Conservation (phyloP, 2,797 vertebrate species). For the Phyllotis vaccarum region DNA sequence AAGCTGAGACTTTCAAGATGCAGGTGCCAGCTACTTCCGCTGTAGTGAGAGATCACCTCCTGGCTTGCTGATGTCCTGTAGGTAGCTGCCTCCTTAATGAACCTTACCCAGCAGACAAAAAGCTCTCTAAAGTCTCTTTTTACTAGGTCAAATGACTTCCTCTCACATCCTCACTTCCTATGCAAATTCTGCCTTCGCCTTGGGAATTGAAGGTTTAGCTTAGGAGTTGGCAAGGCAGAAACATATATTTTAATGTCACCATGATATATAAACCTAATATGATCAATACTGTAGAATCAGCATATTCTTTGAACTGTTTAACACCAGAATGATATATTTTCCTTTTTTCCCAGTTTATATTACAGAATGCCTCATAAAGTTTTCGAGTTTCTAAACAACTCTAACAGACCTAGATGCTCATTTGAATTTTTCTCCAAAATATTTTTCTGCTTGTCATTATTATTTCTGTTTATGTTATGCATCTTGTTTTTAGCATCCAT, state of each 20-base stretch:
- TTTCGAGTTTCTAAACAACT: not conserved
- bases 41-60: not conserved
- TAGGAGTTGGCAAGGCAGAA: not conserved
- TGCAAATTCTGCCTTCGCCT: not conserved
- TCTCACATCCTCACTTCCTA: not conserved
- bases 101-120: not conserved
- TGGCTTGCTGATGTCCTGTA: not conserved
- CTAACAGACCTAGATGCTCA: not conserved
- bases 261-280: slow-evolving; percentile 21
- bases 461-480: slow-evolving; percentile 30
- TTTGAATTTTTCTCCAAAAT: slow-evolving; percentile 42
- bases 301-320: not conserved
- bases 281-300: not conserved
- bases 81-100: not conserved
- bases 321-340: not conserved
- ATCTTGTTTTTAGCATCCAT: not conserved
- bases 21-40: not conserved
- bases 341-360: not conserved
- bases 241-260: not conserved
- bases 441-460: not conserved
- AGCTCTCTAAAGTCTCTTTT: not conserved
- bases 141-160: not conserved
- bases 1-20: not conserved
- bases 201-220: not conserved
- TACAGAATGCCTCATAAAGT: not conserved